Percentiles rank a stretch among this genome's conserved stretches.
phyloP scores from a whole-genome alignment of 2,888 invertebrate genomes.

The Rhamnusium bicolor region DNA sequence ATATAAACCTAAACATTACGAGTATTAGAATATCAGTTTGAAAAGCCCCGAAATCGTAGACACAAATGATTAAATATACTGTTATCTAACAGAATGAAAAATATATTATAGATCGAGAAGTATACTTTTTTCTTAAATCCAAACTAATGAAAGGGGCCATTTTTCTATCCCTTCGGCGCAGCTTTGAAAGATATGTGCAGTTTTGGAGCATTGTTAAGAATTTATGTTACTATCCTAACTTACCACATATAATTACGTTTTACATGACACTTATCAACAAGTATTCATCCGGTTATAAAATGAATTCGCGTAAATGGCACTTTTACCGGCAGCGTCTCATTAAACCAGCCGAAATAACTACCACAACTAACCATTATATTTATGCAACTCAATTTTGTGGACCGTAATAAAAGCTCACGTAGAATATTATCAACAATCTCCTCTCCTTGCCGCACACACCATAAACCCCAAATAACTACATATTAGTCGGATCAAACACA shows the following conservation, averaged over 20 bases:
- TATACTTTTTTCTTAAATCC: too few species aligned
- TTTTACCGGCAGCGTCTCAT: slow-evolving; percentile 21
- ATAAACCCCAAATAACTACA: slow-evolving; percentile 5
- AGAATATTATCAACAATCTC: slow-evolving; percentile 15
- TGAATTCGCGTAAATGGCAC: slow-evolving; percentile 14
- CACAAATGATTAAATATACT: too few species aligned
- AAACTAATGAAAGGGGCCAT: neutral
- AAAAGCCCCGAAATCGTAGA: too few species aligned
- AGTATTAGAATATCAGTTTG: too few species aligned
- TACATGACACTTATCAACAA: slow-evolving; percentile 6
- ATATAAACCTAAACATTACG: too few species aligned
- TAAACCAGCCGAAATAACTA: slow-evolving; percentile 19
- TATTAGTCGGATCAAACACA: neutral
- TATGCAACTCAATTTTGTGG: slow-evolving; percentile 14
- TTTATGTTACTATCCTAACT: too few species aligned
- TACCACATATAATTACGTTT: slow-evolving; percentile 9
- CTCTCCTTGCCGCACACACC: neutral
- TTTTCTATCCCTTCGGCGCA: neutral
- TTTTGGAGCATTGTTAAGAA: too few species aligned
- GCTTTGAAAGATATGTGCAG: too few species aligned
- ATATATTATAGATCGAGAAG: too few species aligned
- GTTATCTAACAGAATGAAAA: too few species aligned
- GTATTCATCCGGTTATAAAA: slow-evolving; percentile 11
- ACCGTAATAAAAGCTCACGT: slow-evolving; percentile 11
- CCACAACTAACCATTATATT: slow-evolving; percentile 21